Percentiles rank a stretch among this genome's conserved stretches.
These are phyloP conservation scores for Threskiornis aethiopicus DNA, from an alignment of 2,797 vertebrate genomes.

Conservation along the genomic window DNA sequence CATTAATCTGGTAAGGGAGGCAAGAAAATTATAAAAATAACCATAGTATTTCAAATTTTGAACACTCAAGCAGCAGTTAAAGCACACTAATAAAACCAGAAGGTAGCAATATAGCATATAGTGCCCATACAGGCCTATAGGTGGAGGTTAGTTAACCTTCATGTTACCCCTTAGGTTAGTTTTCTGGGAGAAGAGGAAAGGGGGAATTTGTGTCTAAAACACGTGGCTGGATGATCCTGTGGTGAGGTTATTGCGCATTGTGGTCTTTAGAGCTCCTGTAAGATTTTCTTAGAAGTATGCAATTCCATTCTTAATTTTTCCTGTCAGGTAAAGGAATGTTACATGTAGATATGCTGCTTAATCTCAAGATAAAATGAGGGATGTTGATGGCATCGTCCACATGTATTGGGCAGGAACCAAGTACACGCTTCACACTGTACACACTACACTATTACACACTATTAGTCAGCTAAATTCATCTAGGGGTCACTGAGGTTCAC, in stretches of 20 bases:
- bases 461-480: background rate
- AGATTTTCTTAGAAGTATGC: background rate
- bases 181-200: background rate
- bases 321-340: background rate
- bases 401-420: background rate
- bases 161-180: background rate
- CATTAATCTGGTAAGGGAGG: background rate
- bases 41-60: background rate
- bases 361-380: background rate
- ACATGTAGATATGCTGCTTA: background rate
- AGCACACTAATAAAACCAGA: background rate
- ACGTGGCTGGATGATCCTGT: background rate
- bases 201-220: background rate
- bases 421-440: too few relatives aligned
- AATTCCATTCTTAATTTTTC: background rate
- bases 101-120: background rate
- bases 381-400: background rate
- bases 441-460: background rate
- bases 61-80: background rate
- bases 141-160: background rate
- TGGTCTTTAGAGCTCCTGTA: background rate
- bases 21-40: background rate
- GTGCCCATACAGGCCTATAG: background rate
- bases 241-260: background rate
- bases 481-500: background rate